Base-by-base conservation (phyloP, 2,888 invertebrate genomes). In the Luperina testacea region DNA sequence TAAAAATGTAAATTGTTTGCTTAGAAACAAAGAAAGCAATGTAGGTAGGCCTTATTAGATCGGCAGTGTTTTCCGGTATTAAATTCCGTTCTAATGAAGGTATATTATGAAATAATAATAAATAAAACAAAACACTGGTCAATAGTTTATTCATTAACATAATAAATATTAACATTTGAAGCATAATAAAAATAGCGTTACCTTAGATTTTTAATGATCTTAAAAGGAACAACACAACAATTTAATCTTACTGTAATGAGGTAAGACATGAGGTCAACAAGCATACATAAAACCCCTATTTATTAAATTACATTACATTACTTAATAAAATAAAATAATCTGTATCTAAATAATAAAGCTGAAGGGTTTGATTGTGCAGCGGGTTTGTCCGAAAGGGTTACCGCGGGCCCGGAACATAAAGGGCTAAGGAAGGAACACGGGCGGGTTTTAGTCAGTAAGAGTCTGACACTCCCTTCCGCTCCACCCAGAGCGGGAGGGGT, bases 1-100 rank as follows among this genome's bases (percentile, higher is more conserved):
- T 74, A 79, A 85, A 87, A 87, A 81, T 79, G 79, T 85, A 84
- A 83, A 85, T 75, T 85, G 78, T 88, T 81, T 82, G 65, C 70
- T 75, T 71, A 79, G 74, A 85, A 78, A 87, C 85, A 81, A 90
- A 83, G 81, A 81, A 78, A 78, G 61, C 32, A 32, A 73, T 59
- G 38, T 73, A 64, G 68, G 59, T 15, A 42, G 65, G 63, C 48
- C 59, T 67, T 75, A 78, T 82, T 88, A 89, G 68, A 75, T 48
- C 2, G 38, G 17, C 59, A 38, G 15, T 57, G 13, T 42, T 68
- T 76, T 76, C 68, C 24, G 3, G n/a, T 70, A 74, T 69, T 42
- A 53, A 63, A 72, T 75, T 76, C 57, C 17, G 17, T 1, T 51
- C 1, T 38, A 72, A 57, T 51, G 53, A 53, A 48, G 5, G 0